A percentile compares a stretch with the other conserved stretches of the same genome.
Conservation (phyloP, 2,888 invertebrate genomes). For the Oligia latruncula region DNA sequence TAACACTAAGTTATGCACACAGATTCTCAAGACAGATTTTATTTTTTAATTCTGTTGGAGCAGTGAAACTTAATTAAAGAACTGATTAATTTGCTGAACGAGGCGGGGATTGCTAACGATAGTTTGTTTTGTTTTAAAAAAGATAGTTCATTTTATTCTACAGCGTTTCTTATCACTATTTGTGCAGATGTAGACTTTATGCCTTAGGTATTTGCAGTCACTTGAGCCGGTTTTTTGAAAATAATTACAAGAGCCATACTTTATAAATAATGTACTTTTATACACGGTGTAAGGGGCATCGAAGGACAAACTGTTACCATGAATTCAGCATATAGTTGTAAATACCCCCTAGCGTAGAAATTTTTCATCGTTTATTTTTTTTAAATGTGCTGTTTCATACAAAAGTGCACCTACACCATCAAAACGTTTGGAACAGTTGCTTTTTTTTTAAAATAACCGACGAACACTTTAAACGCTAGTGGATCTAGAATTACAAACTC, state of each 20-base stretch:
- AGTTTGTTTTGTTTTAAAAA: not conserved
- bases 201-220: not conserved
- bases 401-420: not conserved
- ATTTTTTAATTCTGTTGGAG: slow-evolving; percentile 19
- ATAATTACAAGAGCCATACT: not conserved
- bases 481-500: too few relatives aligned
- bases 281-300: not conserved
- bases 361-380: not conserved
- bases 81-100: slow-evolving; percentile 5
- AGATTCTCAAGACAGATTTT: slow-evolving; percentile 12
- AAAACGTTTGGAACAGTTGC: not conserved
- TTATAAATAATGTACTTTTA: not conserved
- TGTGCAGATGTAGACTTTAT: not conserved
- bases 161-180: not conserved
- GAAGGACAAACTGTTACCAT: not conserved
- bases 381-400: not conserved
- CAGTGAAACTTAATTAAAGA: slow-evolving; percentile 28
- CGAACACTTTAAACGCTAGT: not conserved
- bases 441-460: not conserved
- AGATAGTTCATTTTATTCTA: not conserved
- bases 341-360: not conserved
- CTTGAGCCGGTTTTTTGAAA: not conserved
- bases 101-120: not conserved
- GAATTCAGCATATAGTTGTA: not conserved
- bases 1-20: slow-evolving; percentile 29